Evolutionary conservation across 2,888 invertebrate genomes (phyloP).

Genomic region (Sthenelais limicola): DNA sequence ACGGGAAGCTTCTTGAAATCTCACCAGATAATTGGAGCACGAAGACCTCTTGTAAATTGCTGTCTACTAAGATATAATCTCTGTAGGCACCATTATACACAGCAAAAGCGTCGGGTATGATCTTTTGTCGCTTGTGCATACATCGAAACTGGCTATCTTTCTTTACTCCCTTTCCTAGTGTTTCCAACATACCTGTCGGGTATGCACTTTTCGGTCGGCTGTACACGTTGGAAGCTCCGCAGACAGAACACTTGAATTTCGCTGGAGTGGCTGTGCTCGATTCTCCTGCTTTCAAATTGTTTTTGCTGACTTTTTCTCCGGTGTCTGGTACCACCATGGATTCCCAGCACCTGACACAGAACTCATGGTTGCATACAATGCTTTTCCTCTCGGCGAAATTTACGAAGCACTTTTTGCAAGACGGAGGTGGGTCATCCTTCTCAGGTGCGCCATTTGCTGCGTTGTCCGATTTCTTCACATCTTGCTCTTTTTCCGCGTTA

Average conservation of each 20-base stretch:
- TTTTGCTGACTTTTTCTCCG: neutral
- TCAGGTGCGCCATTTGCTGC: neutral
- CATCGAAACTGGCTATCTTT: neutral
- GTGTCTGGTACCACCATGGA: constrained; percentile 7
- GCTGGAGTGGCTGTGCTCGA: neutral
- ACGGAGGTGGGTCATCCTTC: constrained; percentile 8
- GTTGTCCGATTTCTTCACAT: neutral
- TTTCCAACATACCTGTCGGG: neutral
- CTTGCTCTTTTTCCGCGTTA: neutral
- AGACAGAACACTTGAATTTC: constrained; percentile 3
- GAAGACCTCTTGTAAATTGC: neutral
- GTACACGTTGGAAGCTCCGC: neutral
- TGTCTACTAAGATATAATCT: constrained; percentile 8
- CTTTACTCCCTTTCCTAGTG: constrained; percentile 6
- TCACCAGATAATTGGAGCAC: neutral
- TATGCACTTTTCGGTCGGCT: constrained; percentile 21
- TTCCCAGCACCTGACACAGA: constrained; percentile 18
- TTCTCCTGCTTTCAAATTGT: neutral
- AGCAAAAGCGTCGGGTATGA: neutral
- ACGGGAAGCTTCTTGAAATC: constrained; percentile 1
- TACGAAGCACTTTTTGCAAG: constrained; percentile 17
- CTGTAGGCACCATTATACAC: neutral
- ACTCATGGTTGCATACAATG: constrained; percentile 3
- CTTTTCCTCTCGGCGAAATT: constrained; percentile 16
- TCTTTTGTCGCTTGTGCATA: neutral